phyloP scores from a whole-genome alignment of 2,113 vertebrate genomes.

The Hyla sarda region DNA sequence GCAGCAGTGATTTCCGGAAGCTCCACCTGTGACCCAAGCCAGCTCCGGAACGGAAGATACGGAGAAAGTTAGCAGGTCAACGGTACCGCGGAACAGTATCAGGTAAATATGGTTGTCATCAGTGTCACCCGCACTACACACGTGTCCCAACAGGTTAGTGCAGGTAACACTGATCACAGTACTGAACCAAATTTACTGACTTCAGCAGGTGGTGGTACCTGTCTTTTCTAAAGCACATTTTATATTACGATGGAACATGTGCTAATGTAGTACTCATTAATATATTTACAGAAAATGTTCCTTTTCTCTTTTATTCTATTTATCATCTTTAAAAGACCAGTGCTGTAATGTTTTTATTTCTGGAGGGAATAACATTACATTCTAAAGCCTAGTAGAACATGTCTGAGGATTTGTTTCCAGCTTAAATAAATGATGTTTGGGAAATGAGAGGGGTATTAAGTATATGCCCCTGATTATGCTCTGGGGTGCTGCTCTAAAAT shows the following conservation, averaged over 20 bases:
- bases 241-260: background rate
- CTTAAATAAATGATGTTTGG: constrained; percentile 47
- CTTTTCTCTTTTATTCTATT: background rate
- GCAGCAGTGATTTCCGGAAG: no score
- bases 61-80: no score
- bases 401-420: constrained; percentile 24
- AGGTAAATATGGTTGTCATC: no score
- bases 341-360: constrained; percentile 12
- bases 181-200: background rate
- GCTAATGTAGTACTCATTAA: background rate
- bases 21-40: no score
- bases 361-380: constrained; percentile 21
- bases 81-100: no score
- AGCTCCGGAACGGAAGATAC: no score
- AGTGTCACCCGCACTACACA: no score
- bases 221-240: background rate
- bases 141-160: no score
- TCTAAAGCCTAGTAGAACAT: background rate
- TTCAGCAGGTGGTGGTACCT: background rate
- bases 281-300: background rate
- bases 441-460: constrained; percentile 47
- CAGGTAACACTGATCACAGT: no score
- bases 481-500: constrained; percentile 42
- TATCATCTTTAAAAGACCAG: background rate
- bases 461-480: constrained; percentile 36